Percentiles rank a stretch among this genome's conserved stretches.
Evolutionary conservation across 2,888 invertebrate species (phyloP).

Genomic region (Trichogramma evanescens): DNA sequence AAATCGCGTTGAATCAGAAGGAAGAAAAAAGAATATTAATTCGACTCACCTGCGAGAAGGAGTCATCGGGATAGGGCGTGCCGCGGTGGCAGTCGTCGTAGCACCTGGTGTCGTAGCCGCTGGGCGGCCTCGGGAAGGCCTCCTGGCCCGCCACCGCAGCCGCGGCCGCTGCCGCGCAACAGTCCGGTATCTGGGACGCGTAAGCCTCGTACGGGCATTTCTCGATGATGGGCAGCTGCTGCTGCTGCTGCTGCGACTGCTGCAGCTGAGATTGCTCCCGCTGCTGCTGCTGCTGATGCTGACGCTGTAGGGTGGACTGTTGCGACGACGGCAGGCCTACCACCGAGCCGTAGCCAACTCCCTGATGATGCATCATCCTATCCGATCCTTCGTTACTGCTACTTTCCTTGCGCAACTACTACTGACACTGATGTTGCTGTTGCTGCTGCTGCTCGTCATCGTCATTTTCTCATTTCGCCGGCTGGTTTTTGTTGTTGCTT

Average conservation of each 20-base stretch:
- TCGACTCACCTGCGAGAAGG: conserved; percentile 37
- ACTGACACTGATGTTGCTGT: too few species aligned
- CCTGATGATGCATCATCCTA: conserved; percentile 39
- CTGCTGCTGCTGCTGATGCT: conserved; percentile 36
- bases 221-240: conserved; percentile 32
- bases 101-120: conserved; percentile 41
- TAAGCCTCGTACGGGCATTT: conserved; percentile 45
- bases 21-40: too few species aligned
- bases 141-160: conserved; percentile 40
- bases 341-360: conserved; percentile 38
- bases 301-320: conserved; percentile 11
- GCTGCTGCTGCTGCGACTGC: conserved; percentile 2
- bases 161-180: conserved; percentile 45
- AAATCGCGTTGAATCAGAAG: too few species aligned
- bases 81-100: conserved; percentile 43
- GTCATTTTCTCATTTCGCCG: too few species aligned
- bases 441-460: too few species aligned
- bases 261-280: conserved; percentile 11
- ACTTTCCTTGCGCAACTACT: too few species aligned
- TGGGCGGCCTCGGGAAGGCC: conserved; percentile 47
- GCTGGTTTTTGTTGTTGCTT: neutral
- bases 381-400: conserved; percentile 13
- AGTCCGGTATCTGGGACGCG: conserved; percentile 45
- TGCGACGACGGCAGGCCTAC: too few species aligned
- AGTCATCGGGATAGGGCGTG: conserved; percentile 41